Conservation (phyloP, 1,140 invertebrate genomes). For the Drosophila lacteicornis region DNA sequence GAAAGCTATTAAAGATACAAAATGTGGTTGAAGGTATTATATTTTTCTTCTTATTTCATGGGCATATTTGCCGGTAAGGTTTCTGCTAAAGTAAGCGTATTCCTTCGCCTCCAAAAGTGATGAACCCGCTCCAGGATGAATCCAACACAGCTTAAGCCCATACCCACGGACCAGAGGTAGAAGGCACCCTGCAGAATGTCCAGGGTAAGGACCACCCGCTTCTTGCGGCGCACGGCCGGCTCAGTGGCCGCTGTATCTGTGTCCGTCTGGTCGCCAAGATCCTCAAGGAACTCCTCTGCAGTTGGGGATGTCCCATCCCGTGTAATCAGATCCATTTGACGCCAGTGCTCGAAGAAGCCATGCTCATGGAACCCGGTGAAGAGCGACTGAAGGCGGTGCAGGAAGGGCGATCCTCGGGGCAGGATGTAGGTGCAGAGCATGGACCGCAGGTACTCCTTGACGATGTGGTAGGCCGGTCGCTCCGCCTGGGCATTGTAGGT, state of each 20-base stretch:
- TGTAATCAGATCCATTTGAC: slow-evolving; percentile 41
- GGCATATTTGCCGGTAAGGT: no score
- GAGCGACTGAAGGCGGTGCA: slow-evolving; percentile 66
- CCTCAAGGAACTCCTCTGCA: slow-evolving; percentile 65
- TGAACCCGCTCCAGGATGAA: slow-evolving; percentile 51
- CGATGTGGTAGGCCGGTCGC: slow-evolving; percentile 72
- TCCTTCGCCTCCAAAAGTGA: slow-evolving; percentile 17
- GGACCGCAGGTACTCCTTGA: slow-evolving; percentile 72
- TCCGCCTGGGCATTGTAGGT: slow-evolving; percentile 58
- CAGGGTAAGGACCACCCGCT: slow-evolving; percentile 64
- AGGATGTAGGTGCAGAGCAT: slow-evolving; percentile 72
- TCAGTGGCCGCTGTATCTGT: slow-evolving; percentile 16
- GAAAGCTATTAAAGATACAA: no score
- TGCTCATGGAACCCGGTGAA: slow-evolving; percentile 63
- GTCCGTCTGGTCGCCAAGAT: slow-evolving; percentile 61
- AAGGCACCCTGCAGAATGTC: slow-evolving; percentile 72
- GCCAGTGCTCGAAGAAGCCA: slow-evolving; percentile 72
- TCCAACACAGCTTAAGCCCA: slow-evolving; percentile 43
- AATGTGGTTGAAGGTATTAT: no score
- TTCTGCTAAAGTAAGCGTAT: no score
- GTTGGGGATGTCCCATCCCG: slow-evolving; percentile 35
- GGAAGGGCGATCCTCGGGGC: slow-evolving; percentile 69
- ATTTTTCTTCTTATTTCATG: neutral
- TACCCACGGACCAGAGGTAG: slow-evolving; percentile 65
- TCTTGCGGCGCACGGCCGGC: slow-evolving; percentile 26